A percentile compares a stretch with the other conserved stretches of the same genome.
phyloP scores from a whole-genome alignment of 2,113 vertebrate genomes.

The Proterorhinus semilunaris region DNA sequence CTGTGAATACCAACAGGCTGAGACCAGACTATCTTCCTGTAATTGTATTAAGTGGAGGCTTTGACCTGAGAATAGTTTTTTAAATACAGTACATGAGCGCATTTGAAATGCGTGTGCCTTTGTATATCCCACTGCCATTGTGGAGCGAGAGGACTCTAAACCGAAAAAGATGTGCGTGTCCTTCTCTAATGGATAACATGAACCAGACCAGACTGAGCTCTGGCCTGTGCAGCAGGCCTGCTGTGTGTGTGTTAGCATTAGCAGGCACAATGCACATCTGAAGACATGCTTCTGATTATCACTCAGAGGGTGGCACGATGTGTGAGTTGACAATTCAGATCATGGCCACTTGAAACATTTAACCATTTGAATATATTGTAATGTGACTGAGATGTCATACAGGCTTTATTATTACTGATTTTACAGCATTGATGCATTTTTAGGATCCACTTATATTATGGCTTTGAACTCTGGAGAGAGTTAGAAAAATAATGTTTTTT shows the following conservation, averaged over 20 bases:
- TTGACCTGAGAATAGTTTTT: slow-evolving; percentile 33
- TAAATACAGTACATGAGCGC: slow-evolving; percentile 42
- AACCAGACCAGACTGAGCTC: slow-evolving; percentile 61
- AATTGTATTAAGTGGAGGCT: slow-evolving; percentile 7
- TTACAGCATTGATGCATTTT: no score
- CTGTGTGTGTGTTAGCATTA: slow-evolving; percentile 11
- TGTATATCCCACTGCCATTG: slow-evolving; percentile 66
- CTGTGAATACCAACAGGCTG: slow-evolving; percentile 38
- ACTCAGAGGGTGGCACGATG: slow-evolving; percentile 51
- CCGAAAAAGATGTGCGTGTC: slow-evolving; percentile 72
- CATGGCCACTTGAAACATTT: no score
- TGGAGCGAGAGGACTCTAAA: slow-evolving; percentile 61
- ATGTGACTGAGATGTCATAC: no score
- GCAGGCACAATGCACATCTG: slow-evolving; percentile 14
- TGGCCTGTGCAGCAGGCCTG: neutral
- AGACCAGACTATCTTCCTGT: slow-evolving; percentile 3
- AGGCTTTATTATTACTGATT: no score
- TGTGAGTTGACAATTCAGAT: no score
- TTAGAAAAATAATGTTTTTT: no score
- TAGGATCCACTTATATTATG: no score
- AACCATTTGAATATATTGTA: no score
- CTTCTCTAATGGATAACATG: slow-evolving; percentile 65
- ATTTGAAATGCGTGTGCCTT: slow-evolving; percentile 52
- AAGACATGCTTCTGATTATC: slow-evolving; percentile 50
- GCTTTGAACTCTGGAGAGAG: no score